These are phyloP conservation scores for Oxyura jamaicensis DNA, from an alignment of 2,113 vertebrate species.

Conservation along the genomic window DNA sequence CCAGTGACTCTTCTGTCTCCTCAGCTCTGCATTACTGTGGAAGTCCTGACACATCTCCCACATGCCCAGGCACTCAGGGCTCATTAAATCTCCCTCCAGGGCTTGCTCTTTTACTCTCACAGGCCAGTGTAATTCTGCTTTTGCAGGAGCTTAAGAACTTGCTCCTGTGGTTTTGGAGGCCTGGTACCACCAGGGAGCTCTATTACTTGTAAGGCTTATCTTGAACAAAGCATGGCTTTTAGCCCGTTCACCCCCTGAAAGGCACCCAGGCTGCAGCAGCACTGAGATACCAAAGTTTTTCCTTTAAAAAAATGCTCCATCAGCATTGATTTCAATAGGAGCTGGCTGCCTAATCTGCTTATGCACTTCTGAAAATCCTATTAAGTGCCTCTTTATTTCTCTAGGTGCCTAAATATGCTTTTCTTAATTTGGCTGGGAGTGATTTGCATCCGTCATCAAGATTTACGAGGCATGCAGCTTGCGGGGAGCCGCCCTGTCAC, in stretches of 20 bases:
- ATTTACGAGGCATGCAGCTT: not conserved
- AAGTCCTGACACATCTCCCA: not conserved
- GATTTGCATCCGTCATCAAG: slow-evolving; percentile 52
- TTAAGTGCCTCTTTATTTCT: slow-evolving; percentile 66
- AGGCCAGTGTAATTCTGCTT: not conserved
- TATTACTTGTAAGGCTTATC: not conserved
- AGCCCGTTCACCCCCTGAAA: not conserved
- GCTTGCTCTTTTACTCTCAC: not conserved
- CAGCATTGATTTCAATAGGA: slow-evolving; percentile 40
- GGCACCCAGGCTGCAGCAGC: not conserved
- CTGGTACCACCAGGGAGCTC: not conserved
- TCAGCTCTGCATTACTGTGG: not conserved
- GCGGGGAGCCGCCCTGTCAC: slow-evolving; percentile 27
- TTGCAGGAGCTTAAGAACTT: not conserved
- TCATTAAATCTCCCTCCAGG: not conserved
- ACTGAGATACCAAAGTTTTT: not conserved
- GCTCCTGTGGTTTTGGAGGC: not conserved
- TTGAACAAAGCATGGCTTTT: not conserved
- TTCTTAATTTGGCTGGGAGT: slow-evolving; percentile 49
- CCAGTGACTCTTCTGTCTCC: not conserved
- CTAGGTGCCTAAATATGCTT: slow-evolving; percentile 67
- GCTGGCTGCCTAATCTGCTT: slow-evolving; percentile 58
- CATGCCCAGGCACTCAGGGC: not conserved
- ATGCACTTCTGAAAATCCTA: slow-evolving; percentile 62
- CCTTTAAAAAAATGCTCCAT: not conserved